A percentile compares a stretch with the other conserved stretches of the same genome.
These are phyloP conservation scores for Whitmania pigra DNA, from an alignment of 1,140 invertebrate species.

Conservation along the genomic window DNA sequence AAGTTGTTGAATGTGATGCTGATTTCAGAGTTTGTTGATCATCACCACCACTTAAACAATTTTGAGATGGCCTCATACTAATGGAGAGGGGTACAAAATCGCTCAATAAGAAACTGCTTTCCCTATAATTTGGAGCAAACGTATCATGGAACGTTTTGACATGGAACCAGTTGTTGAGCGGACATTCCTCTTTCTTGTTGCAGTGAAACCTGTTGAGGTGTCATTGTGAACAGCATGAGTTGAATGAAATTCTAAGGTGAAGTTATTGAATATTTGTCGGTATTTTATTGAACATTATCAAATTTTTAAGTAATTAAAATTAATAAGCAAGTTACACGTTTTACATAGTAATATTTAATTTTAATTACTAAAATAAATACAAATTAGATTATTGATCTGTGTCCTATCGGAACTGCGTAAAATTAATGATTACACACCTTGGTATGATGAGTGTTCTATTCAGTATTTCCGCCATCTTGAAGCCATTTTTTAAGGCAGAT, in stretches of 20 bases:
- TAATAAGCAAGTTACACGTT: too few relatives aligned
- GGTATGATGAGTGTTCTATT: slow-evolving; percentile 21
- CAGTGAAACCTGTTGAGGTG: too few relatives aligned
- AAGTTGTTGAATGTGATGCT: not conserved
- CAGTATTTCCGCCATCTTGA: slow-evolving; percentile 15
- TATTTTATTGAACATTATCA: too few relatives aligned
- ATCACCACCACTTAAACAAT: not conserved
- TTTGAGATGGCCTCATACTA: not conserved
- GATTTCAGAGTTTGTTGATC: not conserved
- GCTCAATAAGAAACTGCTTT: slow-evolving; percentile 14
- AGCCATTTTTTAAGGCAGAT: not conserved
- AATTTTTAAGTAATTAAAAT: too few relatives aligned
- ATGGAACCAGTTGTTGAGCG: not conserved
- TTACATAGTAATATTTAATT: too few relatives aligned
- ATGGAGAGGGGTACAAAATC: not conserved
- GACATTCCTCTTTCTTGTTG: not conserved
- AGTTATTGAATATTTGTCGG: too few relatives aligned
- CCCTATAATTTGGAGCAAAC: slow-evolving; percentile 10
- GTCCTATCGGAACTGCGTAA: too few relatives aligned
- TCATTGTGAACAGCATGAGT: too few relatives aligned
- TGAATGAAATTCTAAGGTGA: not conserved
- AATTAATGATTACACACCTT: not conserved
- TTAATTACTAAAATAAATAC: too few relatives aligned
- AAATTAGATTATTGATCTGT: too few relatives aligned
- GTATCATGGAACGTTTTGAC: not conserved